phyloP scores from a whole-genome alignment of 2,888 invertebrate genomes.

The Phragmatobia fuliginosa region DNA sequence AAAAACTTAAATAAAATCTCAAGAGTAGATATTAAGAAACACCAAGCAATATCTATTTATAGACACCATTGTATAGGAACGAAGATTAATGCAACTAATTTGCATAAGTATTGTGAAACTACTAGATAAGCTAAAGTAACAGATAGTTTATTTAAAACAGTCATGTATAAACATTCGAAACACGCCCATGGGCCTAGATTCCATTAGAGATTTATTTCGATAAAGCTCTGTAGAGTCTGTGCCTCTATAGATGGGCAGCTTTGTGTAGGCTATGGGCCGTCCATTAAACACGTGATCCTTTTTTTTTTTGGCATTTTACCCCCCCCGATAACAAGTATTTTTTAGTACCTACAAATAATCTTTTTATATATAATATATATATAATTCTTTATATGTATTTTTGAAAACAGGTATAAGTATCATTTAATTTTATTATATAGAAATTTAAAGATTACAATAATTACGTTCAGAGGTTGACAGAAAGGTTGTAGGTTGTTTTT shows the following conservation, averaged over 20 bases:
- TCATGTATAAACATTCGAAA: neutral
- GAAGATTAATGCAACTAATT: neutral
- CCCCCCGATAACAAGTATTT: too few relatives aligned
- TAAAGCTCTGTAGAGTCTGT: neutral
- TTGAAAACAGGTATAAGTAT: too few relatives aligned
- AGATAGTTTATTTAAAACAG: neutral
- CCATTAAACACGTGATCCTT: too few relatives aligned
- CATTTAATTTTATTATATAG: too few relatives aligned
- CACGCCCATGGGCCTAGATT: slow-evolving; percentile 8
- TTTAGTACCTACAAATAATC: too few relatives aligned
- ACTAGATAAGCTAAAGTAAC: neutral
- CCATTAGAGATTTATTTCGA: neutral
- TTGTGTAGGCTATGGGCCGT: too few relatives aligned
- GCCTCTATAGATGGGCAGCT: too few relatives aligned
- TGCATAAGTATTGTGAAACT: slow-evolving; percentile 5
- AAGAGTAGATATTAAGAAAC: neutral
- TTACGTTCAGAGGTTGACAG: too few relatives aligned
- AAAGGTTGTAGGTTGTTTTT: too few relatives aligned
- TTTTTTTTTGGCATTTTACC: neutral
- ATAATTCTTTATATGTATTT: too few relatives aligned
- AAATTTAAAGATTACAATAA: too few relatives aligned
- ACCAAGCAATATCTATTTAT: neutral
- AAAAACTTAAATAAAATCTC: neutral
- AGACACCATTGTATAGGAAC: slow-evolving; percentile 2
- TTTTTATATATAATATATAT: too few relatives aligned